Evolutionary conservation across 2,113 vertebrate species (phyloP), one percentile per base, ranked within the genome.

Genomic region (Aplodontia rufa): DNA sequence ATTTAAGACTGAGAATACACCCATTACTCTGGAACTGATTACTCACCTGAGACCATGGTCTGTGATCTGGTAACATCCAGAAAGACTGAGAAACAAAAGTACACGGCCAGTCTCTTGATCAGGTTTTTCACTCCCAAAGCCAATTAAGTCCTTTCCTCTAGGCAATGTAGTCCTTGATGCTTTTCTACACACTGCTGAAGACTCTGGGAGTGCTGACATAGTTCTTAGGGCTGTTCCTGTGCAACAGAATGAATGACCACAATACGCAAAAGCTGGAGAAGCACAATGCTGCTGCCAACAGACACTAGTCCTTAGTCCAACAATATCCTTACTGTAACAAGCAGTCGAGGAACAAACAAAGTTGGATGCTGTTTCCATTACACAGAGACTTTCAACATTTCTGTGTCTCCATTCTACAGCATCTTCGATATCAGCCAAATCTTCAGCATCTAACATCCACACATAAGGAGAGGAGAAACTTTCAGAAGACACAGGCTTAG

Each of bases 41-140:
- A 94, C 98, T 98, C 98, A 99, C 99, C 99, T 99, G 97, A 99
- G 98, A 96, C 99, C 99, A 93, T 98, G 98, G 95, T 99, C 99
- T 97, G 99, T 99, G 98, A 99, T 98, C 98, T 99, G 99, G 94
- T 99, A 99, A 98, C 99, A 99, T 97, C 99, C 99, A 64, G 99
- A 99, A 85, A 99, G 98, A 96, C 99, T 99, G 98, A 99, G 99
- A 97, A 99, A 99, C 85, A 98, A 98, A 97, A 99, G 98, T 32
- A 98, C 97, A 92, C 99, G 99, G 58, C 98, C 99, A 82, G 97
- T 97, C 98, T 98, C 98, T 97, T 98, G 98, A 62, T 98, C 98
- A 97, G 98, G 98, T 94, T 98, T 98, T 83, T 98, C 98, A 97
- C 96, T 98, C 97, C 98, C 98, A 94, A 98, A 97, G 98, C 98